Base-by-base conservation (phyloP, 2,888 invertebrate genomes). In the Atrina japonica region DNA sequence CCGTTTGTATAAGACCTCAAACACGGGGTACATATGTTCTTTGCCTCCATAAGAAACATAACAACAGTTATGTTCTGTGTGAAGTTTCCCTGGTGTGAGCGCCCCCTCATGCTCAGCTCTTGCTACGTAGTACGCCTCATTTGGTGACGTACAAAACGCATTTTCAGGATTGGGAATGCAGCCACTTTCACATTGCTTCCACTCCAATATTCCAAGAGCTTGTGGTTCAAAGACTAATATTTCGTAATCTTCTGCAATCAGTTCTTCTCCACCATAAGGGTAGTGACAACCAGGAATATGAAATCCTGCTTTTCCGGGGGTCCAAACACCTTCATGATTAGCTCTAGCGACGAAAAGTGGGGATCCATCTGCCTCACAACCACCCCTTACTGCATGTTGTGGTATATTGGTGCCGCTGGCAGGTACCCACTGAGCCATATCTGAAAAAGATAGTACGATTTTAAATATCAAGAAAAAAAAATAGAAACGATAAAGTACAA, bases 271-370 rank as follows among this genome's bases (percentile, higher is more conserved):
- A n/a, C 45, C 30, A 27, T 55, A 65, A 7, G 65, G 65, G 43
- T 53, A 53, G n/a, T 65, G 45, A 18, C 41, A 35, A 43, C 65
- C 53, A 16, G 43, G 30, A 25, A 55, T 16, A 23, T 65, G 45
- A 21, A 21, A 30, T 14, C 25, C 43, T n/a, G 43, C 43, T 41
- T 63, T 52, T 23, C 52, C 52, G 9, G 63, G 52, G 7, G 41
- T 63, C 49, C 18, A 18, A 0, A 25, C 9, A n/a, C 40, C 50
- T 14, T 63, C 25, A 18, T 23, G 18, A n/a, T 35, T 16, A 16
- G 52, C 63, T 18, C 63, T 30, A 9, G 63, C 63, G 30, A 63
- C 52, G 35, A 52, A 52, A 14, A 63, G 52, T 5, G 63, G 52
- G 9, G 7, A 18, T 9, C 52, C 52, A 25, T 52, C 41, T 2